Base-by-base conservation (phyloP, 1,140 invertebrate genomes). In the Paramacrobiotus metropolitanus region DNA sequence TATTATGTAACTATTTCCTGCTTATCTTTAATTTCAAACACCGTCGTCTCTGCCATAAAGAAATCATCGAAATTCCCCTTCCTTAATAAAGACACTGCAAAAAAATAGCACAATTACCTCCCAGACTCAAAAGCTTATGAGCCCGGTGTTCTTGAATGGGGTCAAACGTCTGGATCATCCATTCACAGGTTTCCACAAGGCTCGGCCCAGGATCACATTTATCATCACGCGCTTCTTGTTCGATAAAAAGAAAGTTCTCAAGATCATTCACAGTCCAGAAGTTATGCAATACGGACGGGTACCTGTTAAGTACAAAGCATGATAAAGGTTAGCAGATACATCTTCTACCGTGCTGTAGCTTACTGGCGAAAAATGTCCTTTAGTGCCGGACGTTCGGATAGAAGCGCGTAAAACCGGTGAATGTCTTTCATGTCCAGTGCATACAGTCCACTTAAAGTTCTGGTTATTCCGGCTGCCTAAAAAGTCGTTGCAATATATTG, bases 1-100 rank as follows among this genome's bases (percentile, higher is more conserved):
- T n/a, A n/a, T n/a, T n/a, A n/a, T n/a, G 67, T 83, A 83, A 67
- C 81, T 74, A 44, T 72, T 68, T 29, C 83, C 67, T 2, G 81
- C 81, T 60, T 76, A 74, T 20, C 65, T 73, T 80, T 82, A 82
- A 66, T 82, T 78, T 65, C 81, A 77, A 65, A 74, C 76, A 18
- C 80, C 73, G 62, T 65, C 64, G 64, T 28, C 15, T 4, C 28
- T 55, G 4, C 28, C 28, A 4, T 15, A 24, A 24, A 20, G 15
- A 24, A 55, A 55, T 24, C 15, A 55, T n/a, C n/a, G n/a, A 24
- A 55, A 55, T 55, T 55, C 15, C 48, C 48, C 15, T 28, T 55
- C 15, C 4, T 55, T 55, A 9, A 55, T 9, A 15, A 55, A 24
- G 48, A 20, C 15, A 55, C 24, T 55, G 4, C 24, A 24, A 24